These are phyloP conservation scores for Dinocampus coccinellae DNA, from an alignment of 2,888 invertebrate species.

Conservation along the genomic window DNA sequence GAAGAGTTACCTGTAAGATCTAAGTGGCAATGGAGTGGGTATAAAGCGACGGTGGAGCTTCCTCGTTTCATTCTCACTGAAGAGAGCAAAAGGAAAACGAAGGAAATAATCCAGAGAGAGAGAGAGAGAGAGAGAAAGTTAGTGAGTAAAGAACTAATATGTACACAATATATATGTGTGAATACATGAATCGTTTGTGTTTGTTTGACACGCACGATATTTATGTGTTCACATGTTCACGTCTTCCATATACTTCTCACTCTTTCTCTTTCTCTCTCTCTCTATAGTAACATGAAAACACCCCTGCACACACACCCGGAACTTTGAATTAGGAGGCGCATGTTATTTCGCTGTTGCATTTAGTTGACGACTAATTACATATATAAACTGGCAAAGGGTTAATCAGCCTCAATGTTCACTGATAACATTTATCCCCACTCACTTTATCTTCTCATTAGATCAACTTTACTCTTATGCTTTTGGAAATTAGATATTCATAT, in stretches of 20 bases:
- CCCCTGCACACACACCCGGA: neutral
- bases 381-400: conserved; percentile 56
- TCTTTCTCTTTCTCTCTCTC: neutral
- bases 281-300: neutral
- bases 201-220: neutral
- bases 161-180: neutral
- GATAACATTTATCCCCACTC: conserved; percentile 25
- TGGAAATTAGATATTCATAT: neutral
- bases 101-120: neutral
- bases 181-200: neutral
- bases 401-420: conserved; percentile 53
- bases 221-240: neutral
- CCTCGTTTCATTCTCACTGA: neutral
- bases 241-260: neutral
- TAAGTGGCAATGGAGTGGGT: conserved; percentile 11
- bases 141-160: too few species aligned
- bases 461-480: neutral
- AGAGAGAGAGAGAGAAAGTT: neutral
- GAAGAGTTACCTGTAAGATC: conserved; percentile 10
- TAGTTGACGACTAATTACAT: conserved; percentile 57
- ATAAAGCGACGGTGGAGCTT: neutral
- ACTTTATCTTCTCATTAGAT: neutral
- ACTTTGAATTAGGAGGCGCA: conserved; percentile 55
- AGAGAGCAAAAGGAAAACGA: neutral
- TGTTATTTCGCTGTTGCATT: conserved; percentile 43